These are phyloP conservation scores for Chiloscyllium plagiosum DNA, from an alignment of 2,113 vertebrate genomes.

Conservation along the genomic window DNA sequence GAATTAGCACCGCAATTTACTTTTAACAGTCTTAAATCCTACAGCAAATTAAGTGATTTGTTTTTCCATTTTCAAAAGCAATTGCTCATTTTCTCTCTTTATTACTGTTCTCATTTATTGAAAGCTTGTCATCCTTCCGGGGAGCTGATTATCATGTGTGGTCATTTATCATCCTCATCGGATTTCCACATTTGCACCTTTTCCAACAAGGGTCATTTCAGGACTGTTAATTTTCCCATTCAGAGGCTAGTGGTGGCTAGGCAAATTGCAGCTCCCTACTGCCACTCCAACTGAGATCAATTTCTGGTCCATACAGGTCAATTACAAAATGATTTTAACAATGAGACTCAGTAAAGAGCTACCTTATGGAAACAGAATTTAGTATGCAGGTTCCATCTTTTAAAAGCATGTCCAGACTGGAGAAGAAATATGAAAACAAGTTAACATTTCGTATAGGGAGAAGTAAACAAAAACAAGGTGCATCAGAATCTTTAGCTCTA, in stretches of 20 bases:
- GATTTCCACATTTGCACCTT: not conserved
- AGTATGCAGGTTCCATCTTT: not conserved
- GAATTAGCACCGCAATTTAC: not conserved
- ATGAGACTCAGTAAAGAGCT: not conserved
- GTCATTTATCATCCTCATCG: not conserved
- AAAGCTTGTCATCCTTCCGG: not conserved
- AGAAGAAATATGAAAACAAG: not conserved
- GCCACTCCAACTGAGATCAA: constrained; percentile 7
- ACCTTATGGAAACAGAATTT: not conserved
- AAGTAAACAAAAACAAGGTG: not conserved
- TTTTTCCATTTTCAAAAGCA: not conserved
- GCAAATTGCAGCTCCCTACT: not conserved
- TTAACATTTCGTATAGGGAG: not conserved
- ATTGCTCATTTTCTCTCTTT: not conserved
- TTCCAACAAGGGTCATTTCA: not conserved
- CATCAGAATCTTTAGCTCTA: not conserved
- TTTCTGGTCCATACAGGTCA: not conserved
- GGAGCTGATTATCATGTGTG: not conserved
- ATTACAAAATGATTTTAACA: not conserved
- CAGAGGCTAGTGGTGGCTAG: not conserved
- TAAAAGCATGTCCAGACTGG: not conserved
- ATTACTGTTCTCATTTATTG: not conserved
- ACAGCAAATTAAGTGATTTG: not conserved
- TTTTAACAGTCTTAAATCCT: not conserved
- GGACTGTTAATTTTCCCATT: not conserved